Evolutionary conservation across 1,140 invertebrate genomes (phyloP).

Genomic region (Solenopsis fugax): DNA sequence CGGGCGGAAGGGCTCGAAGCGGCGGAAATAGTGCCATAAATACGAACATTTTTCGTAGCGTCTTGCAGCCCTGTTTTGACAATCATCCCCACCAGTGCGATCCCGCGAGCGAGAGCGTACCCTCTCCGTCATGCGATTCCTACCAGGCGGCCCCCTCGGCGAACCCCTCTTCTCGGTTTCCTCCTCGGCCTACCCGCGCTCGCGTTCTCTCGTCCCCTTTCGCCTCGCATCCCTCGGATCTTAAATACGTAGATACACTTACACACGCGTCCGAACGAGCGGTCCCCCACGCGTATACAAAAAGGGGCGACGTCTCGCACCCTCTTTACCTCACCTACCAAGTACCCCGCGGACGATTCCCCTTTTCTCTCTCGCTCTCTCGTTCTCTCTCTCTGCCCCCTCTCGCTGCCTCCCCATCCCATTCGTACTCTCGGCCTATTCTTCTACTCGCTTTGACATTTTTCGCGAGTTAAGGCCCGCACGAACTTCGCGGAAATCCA

Average conservation of each 20-base stretch:
- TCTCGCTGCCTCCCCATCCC: constrained; percentile 2
- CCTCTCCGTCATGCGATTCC: constrained; percentile 62
- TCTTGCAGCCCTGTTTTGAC: constrained; percentile 84
- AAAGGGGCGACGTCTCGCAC: constrained; percentile 54
- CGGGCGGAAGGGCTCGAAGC: constrained; percentile 72
- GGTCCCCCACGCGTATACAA: constrained; percentile 50
- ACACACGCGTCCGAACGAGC: constrained; percentile 34
- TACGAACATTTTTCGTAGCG: constrained; percentile 84
- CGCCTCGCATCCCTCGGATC: constrained; percentile 56
- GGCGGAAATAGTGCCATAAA: constrained; percentile 85
- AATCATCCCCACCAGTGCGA: constrained; percentile 76
- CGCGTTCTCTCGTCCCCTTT: not conserved
- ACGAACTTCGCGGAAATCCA: constrained; percentile 79
- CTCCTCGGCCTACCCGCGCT: constrained; percentile 48
- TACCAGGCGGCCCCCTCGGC: constrained; percentile 35
- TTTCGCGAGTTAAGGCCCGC: constrained; percentile 79
- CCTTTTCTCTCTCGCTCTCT: not conserved
- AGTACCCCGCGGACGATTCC: constrained; percentile 5
- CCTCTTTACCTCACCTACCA: constrained; percentile 57
- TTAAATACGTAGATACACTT: constrained; percentile 71
- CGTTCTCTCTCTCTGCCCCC: not conserved
- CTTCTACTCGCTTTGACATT: constrained; percentile 81
- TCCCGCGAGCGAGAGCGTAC: constrained; percentile 27
- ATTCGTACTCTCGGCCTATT: constrained; percentile 68
- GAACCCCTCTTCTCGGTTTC: constrained; percentile 19